These are phyloP conservation scores for Eurytoma adleriae DNA, from an alignment of 2,888 invertebrate species.

Conservation along the genomic window DNA sequence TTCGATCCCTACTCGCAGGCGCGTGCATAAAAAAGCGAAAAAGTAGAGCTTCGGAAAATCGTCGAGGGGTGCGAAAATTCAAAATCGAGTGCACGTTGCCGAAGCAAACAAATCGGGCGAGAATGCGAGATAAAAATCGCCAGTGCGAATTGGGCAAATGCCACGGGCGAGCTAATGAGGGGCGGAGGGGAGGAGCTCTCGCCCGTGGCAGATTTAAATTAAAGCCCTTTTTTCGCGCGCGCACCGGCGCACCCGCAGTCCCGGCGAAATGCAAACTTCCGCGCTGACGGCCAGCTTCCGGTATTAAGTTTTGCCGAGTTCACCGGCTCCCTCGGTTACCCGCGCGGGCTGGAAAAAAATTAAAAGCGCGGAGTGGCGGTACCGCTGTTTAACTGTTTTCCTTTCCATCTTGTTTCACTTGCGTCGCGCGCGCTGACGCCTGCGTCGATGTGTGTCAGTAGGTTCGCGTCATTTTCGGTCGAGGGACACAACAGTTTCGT, in stretches of 20 bases:
- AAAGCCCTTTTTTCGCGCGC: slow-evolving; percentile 46
- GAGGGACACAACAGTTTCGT: no score
- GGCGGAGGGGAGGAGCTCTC: not conserved
- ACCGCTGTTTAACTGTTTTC: slow-evolving; percentile 7
- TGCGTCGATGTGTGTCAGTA: no score
- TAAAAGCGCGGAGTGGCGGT: slow-evolving; percentile 11
- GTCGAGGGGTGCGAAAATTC: slow-evolving; percentile 18
- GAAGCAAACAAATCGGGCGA: not conserved
- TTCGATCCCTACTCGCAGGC: slow-evolving; percentile 15
- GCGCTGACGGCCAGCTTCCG: slow-evolving; percentile 47
- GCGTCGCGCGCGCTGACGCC: not conserved
- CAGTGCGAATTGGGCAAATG: not conserved
- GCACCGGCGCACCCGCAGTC: slow-evolving; percentile 18
- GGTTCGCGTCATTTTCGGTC: no score
- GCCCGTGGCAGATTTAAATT: slow-evolving; percentile 53
- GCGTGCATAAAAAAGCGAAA: not conserved
- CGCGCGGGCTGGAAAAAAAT: slow-evolving; percentile 11
- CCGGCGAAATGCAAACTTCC: slow-evolving; percentile 60
- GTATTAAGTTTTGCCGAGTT: slow-evolving; percentile 49
- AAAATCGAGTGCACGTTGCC: not conserved
- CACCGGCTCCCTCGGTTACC: not conserved
- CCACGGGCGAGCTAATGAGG: slow-evolving; percentile 3
- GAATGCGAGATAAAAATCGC: not conserved
- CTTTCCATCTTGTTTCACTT: slow-evolving; percentile 16
- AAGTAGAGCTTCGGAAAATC: not conserved